Base-by-base conservation (phyloP, 2,113 vertebrate genomes). In the Echinops telfairi region DNA sequence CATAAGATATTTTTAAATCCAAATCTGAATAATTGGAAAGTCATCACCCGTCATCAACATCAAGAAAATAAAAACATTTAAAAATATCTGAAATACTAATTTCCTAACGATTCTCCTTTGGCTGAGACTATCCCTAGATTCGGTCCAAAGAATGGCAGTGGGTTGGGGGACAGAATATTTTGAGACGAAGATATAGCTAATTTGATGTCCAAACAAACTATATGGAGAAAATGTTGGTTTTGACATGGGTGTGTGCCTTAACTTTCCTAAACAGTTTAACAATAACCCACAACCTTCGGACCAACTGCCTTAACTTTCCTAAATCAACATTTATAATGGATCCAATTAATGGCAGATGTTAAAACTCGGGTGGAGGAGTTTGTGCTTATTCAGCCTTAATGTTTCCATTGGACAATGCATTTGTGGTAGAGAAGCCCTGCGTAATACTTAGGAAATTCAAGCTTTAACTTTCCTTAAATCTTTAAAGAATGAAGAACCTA, bases 121-220 rank as follows among this genome's bases (percentile, higher is more conserved):
- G 22, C n/a, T 88, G n/a, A 92, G 36, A 62, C 64, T 92, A 64
- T 33, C 12, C 36, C 88, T 43, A 86, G 8, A 92, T 96, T 83
- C 86, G 1, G 92, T 83, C 86, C 40, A 88, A 92, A 92, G 47
- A 83, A 88, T 80, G 88, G 70, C 73, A 92, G 76, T 71, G 31
- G 15, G 15, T 73, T 71, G 33, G 15, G 15, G 71, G 40, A 83
- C 57, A 78, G 60, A 90, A 90, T 96, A 83, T 88, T 95, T 93
- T 93, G 22, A 12, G 90, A 81, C 23, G 68, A 60, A 71, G 22
- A 77, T 92, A 86, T 88, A 33, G 70, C 92, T 90, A 29, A 33
- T 93, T 95, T 94, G 5, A 83, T 90, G 31, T 81, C 86, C 16
- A 83, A 91, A 90, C 75, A 92, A 95, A 94, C 12, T 88, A 75